These are phyloP conservation scores for Ramphastos sulfuratus DNA, from an alignment of 2,113 vertebrate species.

Conservation along the genomic window DNA sequence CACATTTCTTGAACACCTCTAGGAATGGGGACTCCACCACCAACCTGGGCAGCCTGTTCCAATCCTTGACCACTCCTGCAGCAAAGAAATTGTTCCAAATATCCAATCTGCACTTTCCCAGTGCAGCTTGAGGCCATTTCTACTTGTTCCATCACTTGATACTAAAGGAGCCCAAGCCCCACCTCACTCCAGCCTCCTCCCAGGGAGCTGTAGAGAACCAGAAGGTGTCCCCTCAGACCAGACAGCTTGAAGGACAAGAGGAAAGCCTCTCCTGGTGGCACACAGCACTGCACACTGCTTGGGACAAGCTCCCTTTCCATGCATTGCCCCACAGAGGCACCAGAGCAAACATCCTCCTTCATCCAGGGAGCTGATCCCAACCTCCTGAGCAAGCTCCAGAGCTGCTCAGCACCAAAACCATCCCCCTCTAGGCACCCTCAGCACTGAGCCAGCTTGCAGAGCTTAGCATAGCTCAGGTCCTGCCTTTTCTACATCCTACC, in stretches of 20 bases:
- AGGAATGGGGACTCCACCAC: too few species aligned
- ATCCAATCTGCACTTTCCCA: too few species aligned
- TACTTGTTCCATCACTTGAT: too few species aligned
- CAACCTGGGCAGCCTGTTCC: too few species aligned
- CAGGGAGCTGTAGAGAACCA: too few species aligned
- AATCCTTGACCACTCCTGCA: too few species aligned
- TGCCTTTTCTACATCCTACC: too few species aligned
- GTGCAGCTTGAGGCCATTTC: too few species aligned
- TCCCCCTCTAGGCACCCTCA: not conserved
- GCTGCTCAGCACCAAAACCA: not conserved
- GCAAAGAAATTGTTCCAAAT: too few species aligned
- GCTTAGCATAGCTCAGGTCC: not conserved
- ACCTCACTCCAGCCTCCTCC: too few species aligned
- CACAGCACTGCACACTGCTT: not conserved
- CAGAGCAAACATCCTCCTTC: not conserved
- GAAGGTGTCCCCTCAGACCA: not conserved
- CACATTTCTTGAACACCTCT: too few species aligned
- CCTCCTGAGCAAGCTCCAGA: not conserved
- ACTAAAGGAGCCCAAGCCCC: too few species aligned
- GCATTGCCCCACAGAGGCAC: rapidly evolving
- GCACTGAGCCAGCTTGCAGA: not conserved
- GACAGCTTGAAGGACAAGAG: not conserved
- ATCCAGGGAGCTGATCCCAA: not conserved
- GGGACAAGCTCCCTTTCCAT: not conserved
- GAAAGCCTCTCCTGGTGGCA: not conserved